phyloP scores from a whole-genome alignment of 2,888 invertebrate species.

The Drosophila nr. perissopoda region DNA sequence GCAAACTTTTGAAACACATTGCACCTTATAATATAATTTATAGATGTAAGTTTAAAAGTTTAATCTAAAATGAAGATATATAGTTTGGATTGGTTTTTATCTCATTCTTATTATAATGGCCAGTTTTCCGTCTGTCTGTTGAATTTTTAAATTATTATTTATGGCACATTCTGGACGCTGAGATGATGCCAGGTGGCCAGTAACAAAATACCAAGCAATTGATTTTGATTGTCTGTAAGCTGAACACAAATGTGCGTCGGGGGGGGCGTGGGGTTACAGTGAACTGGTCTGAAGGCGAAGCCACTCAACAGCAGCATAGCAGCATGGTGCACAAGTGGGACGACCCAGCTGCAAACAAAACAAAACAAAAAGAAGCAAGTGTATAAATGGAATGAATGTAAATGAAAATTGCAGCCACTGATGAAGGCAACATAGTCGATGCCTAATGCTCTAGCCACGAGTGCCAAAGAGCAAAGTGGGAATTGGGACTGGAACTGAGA shows the following conservation, averaged over 20 bases:
- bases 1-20: neutral
- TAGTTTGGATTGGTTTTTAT: neutral
- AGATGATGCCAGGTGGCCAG: slow-evolving; percentile 57
- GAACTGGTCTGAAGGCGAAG: slow-evolving; percentile 40
- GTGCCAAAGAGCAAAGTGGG: slow-evolving; percentile 24
- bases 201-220: slow-evolving; percentile 33
- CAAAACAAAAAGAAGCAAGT: slow-evolving; percentile 14
- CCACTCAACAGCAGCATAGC: slow-evolving; percentile 60
- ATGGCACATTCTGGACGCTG: slow-evolving; percentile 45
- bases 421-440: slow-evolving; percentile 22
- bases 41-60: neutral
- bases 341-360: slow-evolving; percentile 23
- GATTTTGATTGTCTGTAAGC: slow-evolving; percentile 21
- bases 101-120: neutral
- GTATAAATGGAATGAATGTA: slow-evolving; percentile 53
- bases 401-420: slow-evolving; percentile 61
- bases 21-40: neutral
- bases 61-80: neutral
- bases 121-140: neutral
- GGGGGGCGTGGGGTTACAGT: neutral
- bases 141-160: slow-evolving; percentile 37
- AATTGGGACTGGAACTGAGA: slow-evolving; percentile 23
- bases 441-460: neutral
- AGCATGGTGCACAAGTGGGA: slow-evolving; percentile 40
- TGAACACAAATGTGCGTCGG: neutral